Conservation (phyloP, 2,888 invertebrate species). For the Tiliacea citrago region DNA sequence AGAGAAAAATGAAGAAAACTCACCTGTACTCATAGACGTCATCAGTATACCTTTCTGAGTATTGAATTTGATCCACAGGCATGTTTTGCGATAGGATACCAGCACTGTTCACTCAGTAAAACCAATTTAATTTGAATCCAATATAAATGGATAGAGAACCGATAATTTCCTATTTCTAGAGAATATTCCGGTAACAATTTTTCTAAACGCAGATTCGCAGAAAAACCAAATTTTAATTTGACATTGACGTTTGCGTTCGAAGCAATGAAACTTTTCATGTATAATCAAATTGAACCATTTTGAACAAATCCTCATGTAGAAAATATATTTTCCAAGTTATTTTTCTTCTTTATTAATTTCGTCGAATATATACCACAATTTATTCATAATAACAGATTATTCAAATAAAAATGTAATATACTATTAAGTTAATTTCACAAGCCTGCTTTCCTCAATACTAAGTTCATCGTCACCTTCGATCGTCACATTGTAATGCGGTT, state of each 20-base stretch:
- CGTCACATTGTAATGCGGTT: rapidly evolving
- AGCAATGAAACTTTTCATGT: background rate
- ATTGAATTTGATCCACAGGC: constrained; percentile 96
- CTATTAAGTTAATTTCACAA: no score
- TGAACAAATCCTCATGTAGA: background rate
- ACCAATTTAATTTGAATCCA: background rate
- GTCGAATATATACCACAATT: no score
- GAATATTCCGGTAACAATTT: constrained; percentile 23
- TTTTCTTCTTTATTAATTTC: background rate
- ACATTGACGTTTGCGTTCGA: constrained; percentile 42
- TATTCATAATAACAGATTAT: no score
- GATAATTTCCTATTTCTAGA: constrained; percentile 2
- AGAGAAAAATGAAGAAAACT: constrained; percentile 25
- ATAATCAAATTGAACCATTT: background rate
- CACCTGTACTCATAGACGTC: constrained; percentile 97
- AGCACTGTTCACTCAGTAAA: constrained; percentile 14
- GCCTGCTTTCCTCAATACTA: background rate
- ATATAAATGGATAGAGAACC: background rate
- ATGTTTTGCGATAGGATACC: constrained; percentile 71
- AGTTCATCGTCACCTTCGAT: background rate
- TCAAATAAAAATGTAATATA: no score
- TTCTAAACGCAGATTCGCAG: constrained; percentile 35
- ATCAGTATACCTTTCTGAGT: constrained; percentile 97
- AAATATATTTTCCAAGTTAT: background rate
- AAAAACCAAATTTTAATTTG: constrained; percentile 45